Conservation (phyloP, 2,797 vertebrate species). For the Acanthornis magna region DNA sequence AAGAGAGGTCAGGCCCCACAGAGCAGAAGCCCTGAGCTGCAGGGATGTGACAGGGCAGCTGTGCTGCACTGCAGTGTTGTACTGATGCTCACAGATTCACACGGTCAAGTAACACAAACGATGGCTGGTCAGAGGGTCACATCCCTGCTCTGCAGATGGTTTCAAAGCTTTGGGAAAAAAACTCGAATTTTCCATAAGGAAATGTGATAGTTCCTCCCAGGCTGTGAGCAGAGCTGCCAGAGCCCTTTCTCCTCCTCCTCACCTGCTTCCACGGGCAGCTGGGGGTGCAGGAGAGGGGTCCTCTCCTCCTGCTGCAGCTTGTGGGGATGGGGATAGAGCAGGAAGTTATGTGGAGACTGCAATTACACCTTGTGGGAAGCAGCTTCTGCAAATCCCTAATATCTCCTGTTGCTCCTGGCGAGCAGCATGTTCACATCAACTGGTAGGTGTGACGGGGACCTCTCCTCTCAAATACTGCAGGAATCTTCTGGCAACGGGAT, state of each 20-base stretch:
- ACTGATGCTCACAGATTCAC: rapidly evolving
- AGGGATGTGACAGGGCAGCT: not conserved
- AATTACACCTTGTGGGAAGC: not conserved
- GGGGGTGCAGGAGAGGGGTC: too few species aligned
- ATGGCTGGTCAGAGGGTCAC: not conserved
- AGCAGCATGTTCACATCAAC: not conserved
- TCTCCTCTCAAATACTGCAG: not conserved
- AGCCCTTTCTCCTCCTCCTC: not conserved
- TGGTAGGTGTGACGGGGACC: not conserved
- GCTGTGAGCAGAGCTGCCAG: not conserved
- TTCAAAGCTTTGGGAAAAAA: not conserved
- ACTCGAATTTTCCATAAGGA: not conserved
- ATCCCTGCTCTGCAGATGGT: not conserved
- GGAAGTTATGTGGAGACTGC: not conserved
- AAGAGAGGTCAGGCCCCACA: too few species aligned
- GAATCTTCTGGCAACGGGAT: not conserved
- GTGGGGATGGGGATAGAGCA: rapidly evolving
- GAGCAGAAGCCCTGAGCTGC: not conserved
- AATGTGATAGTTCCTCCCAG: not conserved
- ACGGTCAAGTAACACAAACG: not conserved
- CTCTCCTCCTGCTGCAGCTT: not conserved
- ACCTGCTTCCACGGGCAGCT: rapidly evolving
- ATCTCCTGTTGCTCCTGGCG: not conserved
- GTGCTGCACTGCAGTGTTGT: rapidly evolving
- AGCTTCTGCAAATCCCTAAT: not conserved